Evolutionary conservation across 2,888 invertebrate genomes (phyloP), one percentile per base, ranked within the genome.

Genomic region (Germaria angustata): DNA sequence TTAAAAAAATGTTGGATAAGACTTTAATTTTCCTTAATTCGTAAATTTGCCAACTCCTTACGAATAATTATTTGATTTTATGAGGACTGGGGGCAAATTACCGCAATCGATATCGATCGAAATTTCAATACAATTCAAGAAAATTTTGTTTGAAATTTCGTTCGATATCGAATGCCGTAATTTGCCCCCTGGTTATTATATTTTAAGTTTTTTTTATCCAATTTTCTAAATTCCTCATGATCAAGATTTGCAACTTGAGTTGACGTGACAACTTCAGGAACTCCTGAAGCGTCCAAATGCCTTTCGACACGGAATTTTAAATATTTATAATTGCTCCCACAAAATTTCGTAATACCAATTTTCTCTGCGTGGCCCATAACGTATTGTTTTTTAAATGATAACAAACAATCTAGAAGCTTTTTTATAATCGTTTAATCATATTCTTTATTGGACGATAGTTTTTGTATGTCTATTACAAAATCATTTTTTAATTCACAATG

Each of bases 31-130:
- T n/a, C n/a, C n/a, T n/a, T n/a, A 7, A 69, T 32, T 41, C 41
- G 24, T 32, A 69, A 32, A 22, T 69, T 69, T 7, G 55, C 55
- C n/a, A 69, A 11, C 32, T 69, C 69, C 32, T 69, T 55, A 13
- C 46, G 7, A 9, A 39, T 15, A 20, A 59, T 20, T 13, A 39
- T 59, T 59, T 36, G 57, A n/a, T n/a, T n/a, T n/a, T n/a, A n/a
- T 32, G 2, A 1, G 4, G 49, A 22, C 15, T 55, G 32, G 9
- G 15, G 8, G 8, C 34, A 11, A 34, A 55, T 41, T 1, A 8
- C 15, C 6, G 61, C n/a, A 61, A 41, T n/a, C 22, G n/a, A n/a
- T n/a, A n/a, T n/a, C n/a, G n/a, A n/a, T n/a, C n/a, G n/a, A n/a
- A n/a, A n/a, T n/a, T n/a, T n/a, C n/a, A n/a, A n/a, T n/a, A n/a